Base-by-base conservation (phyloP, 2,888 invertebrate genomes). In the Eutolmus rufibarbis region DNA sequence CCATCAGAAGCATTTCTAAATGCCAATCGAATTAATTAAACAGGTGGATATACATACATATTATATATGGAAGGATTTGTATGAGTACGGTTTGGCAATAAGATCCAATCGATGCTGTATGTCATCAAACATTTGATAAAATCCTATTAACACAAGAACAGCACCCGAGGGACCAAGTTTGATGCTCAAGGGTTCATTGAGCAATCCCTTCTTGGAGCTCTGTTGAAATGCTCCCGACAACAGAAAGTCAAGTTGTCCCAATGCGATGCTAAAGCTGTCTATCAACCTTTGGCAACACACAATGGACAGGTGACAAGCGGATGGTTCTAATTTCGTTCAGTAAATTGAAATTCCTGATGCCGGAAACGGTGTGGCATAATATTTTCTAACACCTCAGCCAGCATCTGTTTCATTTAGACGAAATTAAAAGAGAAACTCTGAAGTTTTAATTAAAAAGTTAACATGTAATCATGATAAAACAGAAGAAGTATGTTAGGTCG, bases 101-200 rank as follows among this genome's bases (percentile, higher is more conserved):
- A 66, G 66, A 66, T 66, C 66, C 12, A 66, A 66, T 66, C 28
- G 66, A 66, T 12, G 23, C 66, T 23, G 66, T 23, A 12, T 66
- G 66, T 76, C 76, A 37, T 76, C 76, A 76, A 76, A 76, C 28
- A 76, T 76, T 76, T 76, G 76, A 37, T 76, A 76, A 76, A 76
- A 76, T 34, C 37, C 76, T 76, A 76, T 76, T 76, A 76, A 34
- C 76, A 76, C 34, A 7, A n/a, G 66, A 66, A 66, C 12, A 66
- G 16, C n/a, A n/a, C 76, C 37, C 34, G 1, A 37, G 76, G 76
- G 76, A 37, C 34, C 37, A 9, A 7, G 34, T 16, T 76, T 16
- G 2, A 9, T n/a, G 76, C 76, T 76, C 37, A 34, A 76, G 76
- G 76, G 76, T 76, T 76, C 76, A 34, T 76, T 76, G 76, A 34